These are phyloP conservation scores for Paramormyrops kingsleyae DNA, from an alignment of 2,113 vertebrate species.

Conservation along the genomic window DNA sequence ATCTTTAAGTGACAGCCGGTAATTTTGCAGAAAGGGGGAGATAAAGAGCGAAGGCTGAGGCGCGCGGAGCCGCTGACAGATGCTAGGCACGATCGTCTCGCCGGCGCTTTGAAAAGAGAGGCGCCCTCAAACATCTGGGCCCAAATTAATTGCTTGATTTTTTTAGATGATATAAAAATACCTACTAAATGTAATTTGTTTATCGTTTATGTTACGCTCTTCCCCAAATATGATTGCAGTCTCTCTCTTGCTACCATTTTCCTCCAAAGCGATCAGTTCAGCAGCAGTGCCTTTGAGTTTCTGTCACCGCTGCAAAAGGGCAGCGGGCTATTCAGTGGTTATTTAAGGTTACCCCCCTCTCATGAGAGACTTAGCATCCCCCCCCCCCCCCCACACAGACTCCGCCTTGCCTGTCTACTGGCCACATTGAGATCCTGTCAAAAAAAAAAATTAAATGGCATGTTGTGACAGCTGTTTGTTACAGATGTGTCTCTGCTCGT, in stretches of 20 bases:
- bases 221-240: neutral
- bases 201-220: neutral
- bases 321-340: neutral
- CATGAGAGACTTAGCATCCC: neutral
- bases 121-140: neutral
- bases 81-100: neutral
- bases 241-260: neutral
- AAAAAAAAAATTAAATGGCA: neutral
- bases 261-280: neutral
- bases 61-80: conserved; percentile 9
- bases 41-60: conserved; percentile 16
- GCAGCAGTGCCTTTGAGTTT: neutral
- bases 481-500: neutral
- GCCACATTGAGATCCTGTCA: neutral
- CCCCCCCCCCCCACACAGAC: neutral
- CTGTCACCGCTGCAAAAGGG: neutral
- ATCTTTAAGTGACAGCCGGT: conserved; percentile 29
- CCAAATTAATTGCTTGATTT: conserved; percentile 12
- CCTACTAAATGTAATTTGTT: conserved; percentile 2
- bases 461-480: neutral
- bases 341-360: neutral
- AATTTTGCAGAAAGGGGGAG: conserved; percentile 11
- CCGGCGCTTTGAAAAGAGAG: conserved; percentile 6
- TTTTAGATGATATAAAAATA: neutral
- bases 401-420: neutral